phyloP scores from a whole-genome alignment of 2,888 invertebrate species.

The Drosophila lacicola region DNA sequence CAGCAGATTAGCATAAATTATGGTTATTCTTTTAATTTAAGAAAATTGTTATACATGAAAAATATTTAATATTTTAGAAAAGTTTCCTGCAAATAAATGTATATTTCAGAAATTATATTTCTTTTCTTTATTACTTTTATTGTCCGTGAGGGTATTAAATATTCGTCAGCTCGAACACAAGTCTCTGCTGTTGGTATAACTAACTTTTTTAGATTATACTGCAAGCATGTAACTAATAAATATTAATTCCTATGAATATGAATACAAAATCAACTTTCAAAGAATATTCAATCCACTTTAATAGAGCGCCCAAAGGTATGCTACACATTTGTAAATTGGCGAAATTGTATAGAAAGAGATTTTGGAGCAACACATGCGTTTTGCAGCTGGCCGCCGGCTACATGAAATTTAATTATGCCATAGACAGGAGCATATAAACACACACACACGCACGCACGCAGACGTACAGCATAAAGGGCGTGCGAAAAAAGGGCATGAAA shows the following conservation, averaged over 20 bases:
- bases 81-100: too few relatives aligned
- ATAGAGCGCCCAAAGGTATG: slow-evolving; percentile 11
- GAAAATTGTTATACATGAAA: too few relatives aligned
- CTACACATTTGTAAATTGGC: slow-evolving; percentile 32
- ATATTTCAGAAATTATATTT: too few relatives aligned
- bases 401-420: slow-evolving; percentile 75
- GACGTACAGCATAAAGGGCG: slow-evolving; percentile 25
- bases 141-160: too few relatives aligned
- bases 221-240: background rate
- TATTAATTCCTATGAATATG: slow-evolving; percentile 9
- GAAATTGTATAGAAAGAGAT: slow-evolving; percentile 39
- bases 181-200: background rate
- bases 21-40: too few relatives aligned
- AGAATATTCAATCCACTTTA: background rate
- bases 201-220: background rate
- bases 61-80: too few relatives aligned
- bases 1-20: too few relatives aligned
- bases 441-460: slow-evolving; percentile 15
- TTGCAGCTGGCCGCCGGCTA: slow-evolving; percentile 43
- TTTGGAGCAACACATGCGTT: slow-evolving; percentile 40
- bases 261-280: background rate
- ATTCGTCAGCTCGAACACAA: background rate
- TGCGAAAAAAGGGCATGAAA: slow-evolving; percentile 55
- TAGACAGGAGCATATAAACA: slow-evolving; percentile 41
- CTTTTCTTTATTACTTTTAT: too few relatives aligned